Evolutionary conservation across 2,888 invertebrate genomes (phyloP), one percentile per base, ranked within the genome.

Genomic region (Lottia gigantea): DNA sequence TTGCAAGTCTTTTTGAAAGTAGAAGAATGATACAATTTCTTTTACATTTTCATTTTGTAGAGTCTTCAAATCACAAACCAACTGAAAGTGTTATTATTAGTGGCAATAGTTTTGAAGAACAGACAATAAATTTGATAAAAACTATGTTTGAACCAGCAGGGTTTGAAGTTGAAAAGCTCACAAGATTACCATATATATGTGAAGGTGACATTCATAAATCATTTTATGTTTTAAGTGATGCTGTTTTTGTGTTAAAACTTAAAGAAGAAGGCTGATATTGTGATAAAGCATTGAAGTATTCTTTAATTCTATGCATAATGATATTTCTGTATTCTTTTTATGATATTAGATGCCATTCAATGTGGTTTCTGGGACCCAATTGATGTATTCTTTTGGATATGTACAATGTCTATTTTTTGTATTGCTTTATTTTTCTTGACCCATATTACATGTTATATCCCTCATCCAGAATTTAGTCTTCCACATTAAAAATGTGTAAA

Each of bases 171-270:
- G 91, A 93, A 64, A 91, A 92, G 7, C 98, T 97, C 95, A 93
- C 95, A 15, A 92, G 95, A 82, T 92, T 97, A 62, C 98, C 98
- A 0, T 98, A 98, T 88, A 91, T 99, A 55, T 98, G 98, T 89
- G 98, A 99, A 89, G 98, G 98, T 0, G 98, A 98, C 89, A 91
- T 97, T 78, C 92, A 93, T 64, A 95, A 88, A 66, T 88, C 90
- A 12, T 90, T 89, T 90, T 97, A 97, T 89, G 95, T 95, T 92
- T 91, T 97, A 66, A 93, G 95, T 81, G 97, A 97, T 90, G 94
- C 94, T 31, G 91, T 97, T n/a, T 95, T 96, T 86, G 92, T 96
- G 4, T 71, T 88, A 45, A 25, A 26, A 47, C 40, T 62, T 23
- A 62, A 46, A 15, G 67, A 40, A 23, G 45, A 19, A 19, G 23